Conservation (phyloP, 23 tunicate genomes). For the Ascidia mentula region DNA sequence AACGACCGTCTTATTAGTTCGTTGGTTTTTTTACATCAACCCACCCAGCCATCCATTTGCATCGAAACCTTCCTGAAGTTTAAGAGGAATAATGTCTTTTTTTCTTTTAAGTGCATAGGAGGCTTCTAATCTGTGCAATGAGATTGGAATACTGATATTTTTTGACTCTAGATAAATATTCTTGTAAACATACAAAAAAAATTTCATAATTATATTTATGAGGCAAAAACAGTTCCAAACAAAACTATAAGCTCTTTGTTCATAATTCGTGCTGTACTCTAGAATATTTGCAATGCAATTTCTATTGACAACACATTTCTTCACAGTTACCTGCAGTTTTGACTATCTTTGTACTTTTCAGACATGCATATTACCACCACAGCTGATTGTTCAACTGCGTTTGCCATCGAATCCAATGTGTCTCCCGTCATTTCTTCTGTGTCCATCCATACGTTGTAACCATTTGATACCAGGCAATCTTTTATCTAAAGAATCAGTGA, state of each 20-base stretch:
- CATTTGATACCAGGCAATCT: conserved; percentile 14
- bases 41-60: conserved; percentile 88
- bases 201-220: too few relatives aligned
- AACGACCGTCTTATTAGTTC: too few relatives aligned
- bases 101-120: conserved; percentile 48
- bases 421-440: conserved; percentile 73
- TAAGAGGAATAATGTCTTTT: conserved; percentile 43
- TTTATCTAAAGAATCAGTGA: conserved; percentile 40
- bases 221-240: too few relatives aligned
- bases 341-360: conserved; percentile 62
- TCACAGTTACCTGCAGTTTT: conserved; percentile 70
- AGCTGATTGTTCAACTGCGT: conserved; percentile 68
- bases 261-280: too few relatives aligned
- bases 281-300: too few relatives aligned
- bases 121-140: too few relatives aligned
- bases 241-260: too few relatives aligned
- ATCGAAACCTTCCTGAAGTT: conserved; percentile 28
- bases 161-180: too few relatives aligned
- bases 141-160: too few relatives aligned
- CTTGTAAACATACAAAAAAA: too few relatives aligned
- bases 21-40: too few relatives aligned
- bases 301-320: too few relatives aligned
- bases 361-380: conserved; percentile 54
- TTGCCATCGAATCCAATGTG: conserved; percentile 68
- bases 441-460: conserved; percentile 72